Evolutionary conservation across 2,113 vertebrate species (phyloP).

Genomic region (Spea multiplicata): DNA sequence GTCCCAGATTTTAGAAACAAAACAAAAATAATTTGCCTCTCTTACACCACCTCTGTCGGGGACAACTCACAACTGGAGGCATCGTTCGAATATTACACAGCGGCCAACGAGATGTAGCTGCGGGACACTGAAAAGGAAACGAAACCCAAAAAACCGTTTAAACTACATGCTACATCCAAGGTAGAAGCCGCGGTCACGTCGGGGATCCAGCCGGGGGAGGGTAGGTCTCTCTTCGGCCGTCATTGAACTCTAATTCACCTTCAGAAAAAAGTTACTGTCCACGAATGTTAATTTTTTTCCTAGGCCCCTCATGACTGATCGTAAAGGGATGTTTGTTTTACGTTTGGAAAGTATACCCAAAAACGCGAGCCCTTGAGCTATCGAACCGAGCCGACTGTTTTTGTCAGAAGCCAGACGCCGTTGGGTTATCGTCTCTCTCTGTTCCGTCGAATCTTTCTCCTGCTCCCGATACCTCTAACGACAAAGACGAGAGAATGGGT

Average conservation of each 20-base stretch:
- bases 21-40: not conserved
- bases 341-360: not conserved
- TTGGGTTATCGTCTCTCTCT: not conserved
- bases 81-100: not conserved
- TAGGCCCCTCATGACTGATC: not conserved
- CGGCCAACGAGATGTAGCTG: conserved; percentile 2
- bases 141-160: not conserved
- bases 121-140: conserved; percentile 46
- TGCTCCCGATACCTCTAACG: not conserved
- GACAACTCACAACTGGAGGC: conserved; percentile 40
- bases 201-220: conserved; percentile 31
- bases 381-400: conserved; percentile 67
- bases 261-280: not conserved
- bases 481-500: conserved; percentile 16
- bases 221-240: conserved; percentile 22
- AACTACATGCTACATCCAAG: conserved; percentile 37
- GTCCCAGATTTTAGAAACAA: conserved; percentile 31
- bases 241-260: conserved; percentile 35
- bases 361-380: conserved; percentile 70
- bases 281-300: conserved; percentile 17
- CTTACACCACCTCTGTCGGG: conserved; percentile 46
- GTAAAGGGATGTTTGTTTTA: not conserved
- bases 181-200: conserved; percentile 29
- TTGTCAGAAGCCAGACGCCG: conserved; percentile 54
- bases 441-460: not conserved